Percentiles rank a stretch among this genome's conserved stretches.
phyloP scores from a whole-genome alignment of 2,797 vertebrate species.

The Melanotaenia parkinsoni region DNA sequence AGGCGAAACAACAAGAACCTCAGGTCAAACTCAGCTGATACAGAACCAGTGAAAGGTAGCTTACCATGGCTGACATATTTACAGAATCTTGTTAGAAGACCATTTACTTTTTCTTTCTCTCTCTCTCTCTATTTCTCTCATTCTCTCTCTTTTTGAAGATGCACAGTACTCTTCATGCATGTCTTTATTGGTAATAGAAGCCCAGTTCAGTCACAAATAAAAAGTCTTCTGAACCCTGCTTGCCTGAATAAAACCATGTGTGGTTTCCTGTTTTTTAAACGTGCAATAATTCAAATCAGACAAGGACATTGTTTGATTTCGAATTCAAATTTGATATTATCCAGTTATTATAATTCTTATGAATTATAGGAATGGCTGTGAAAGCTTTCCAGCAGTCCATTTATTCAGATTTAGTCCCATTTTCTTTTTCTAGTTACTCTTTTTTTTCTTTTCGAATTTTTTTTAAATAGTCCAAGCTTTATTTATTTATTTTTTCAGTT shows the following conservation, averaged over 20 bases:
- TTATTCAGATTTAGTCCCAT: neutral
- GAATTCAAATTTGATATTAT: neutral
- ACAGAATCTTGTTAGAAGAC: neutral
- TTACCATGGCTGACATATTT: neutral
- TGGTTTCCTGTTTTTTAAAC: neutral
- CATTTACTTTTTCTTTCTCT: neutral
- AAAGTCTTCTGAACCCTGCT: neutral
- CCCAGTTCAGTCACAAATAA: neutral
- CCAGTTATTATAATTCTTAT: neutral
- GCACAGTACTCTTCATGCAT: neutral
- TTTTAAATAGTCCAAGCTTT: neutral
- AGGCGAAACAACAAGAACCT: slow-evolving; percentile 12
- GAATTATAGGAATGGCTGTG: neutral
- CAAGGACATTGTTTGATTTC: neutral
- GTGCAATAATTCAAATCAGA: neutral
- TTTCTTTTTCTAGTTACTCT: neutral
- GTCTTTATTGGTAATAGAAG: neutral
- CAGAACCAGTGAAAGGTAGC: neutral
- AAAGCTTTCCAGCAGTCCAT: rapidly evolving
- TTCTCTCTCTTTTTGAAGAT: neutral
- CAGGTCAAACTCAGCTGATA: slow-evolving; percentile 9
- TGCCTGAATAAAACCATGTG: neutral
- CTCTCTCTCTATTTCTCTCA: neutral
- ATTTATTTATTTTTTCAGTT: neutral
- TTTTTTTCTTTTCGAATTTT: neutral